Percentiles rank a stretch among this genome's conserved stretches.
Conservation (phyloP, 2,113 vertebrate genomes). For the Psephotus haematonotus region DNA sequence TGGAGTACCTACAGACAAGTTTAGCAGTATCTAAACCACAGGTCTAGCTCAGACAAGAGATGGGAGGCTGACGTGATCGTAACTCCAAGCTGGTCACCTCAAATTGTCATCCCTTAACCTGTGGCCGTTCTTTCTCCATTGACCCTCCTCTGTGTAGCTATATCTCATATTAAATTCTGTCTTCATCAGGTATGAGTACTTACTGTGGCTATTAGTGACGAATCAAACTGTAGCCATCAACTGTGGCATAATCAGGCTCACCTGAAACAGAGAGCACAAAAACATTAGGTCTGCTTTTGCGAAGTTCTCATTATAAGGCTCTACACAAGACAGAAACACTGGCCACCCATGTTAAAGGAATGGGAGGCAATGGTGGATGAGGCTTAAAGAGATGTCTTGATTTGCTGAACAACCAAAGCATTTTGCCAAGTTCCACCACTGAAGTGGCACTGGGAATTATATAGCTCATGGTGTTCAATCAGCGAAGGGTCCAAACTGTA, state of each 20-base stretch:
- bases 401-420: background rate
- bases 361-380: background rate
- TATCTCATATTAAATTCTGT: background rate
- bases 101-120: background rate
- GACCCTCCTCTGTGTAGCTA: background rate
- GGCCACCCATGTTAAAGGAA: background rate
- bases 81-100: background rate
- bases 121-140: background rate
- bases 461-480: background rate
- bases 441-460: background rate
- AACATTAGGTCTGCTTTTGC: background rate
- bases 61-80: background rate
- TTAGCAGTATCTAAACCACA: background rate
- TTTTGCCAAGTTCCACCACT: background rate
- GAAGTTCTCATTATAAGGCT: background rate
- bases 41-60: background rate
- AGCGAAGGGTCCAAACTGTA: background rate
- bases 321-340: background rate
- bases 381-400: background rate
- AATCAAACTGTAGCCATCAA: constrained; percentile 72
- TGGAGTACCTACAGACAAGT: background rate
- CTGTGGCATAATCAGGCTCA: constrained; percentile 66
- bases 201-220: constrained; percentile 65
- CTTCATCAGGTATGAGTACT: constrained; percentile 14
- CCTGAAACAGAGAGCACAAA: constrained; percentile 45